Evolutionary conservation across 1,140 invertebrate species (phyloP), one percentile per base, ranked within the genome.

Genomic region (Agraylea sexmaculata): DNA sequence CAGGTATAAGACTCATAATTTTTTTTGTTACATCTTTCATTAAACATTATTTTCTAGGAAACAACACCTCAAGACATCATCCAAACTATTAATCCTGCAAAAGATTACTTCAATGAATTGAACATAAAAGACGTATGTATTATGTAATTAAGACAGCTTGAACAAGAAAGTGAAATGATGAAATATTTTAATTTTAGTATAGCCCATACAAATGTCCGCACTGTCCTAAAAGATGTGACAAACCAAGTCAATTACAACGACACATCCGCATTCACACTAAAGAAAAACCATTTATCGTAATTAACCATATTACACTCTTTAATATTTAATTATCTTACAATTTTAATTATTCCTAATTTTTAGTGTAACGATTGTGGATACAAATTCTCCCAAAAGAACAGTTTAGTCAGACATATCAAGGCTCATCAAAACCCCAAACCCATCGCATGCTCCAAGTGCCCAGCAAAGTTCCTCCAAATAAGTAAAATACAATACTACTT

Each of bases 241-340:
- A 42, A 15, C 40, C 40, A 2, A 42, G 40, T 16, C 32, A 36
- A 30, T 18, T 42, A 18, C 21, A 16, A 13, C 5, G 33, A 21
- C 40, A 42, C 33, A 15, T 28, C 16, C 40, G 32, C 18, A 19
- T 42, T 10, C 40, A 42, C 21, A 23, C 40, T n/a, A 34, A 34
- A 6, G 40, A 42, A 20, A 42, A 42, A 19, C 40, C 40, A 19
- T 42, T 28, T 28, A 29, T 35, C 20, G 40, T 42, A 36, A 41
- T 10, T 20, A n/a, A 23, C 16, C 4, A 28, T 40, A 17, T 30
- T 13, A n/a, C 22, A 31, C 4, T 12, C 8, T 13, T 19, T 19
- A 8, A 12, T 31, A 31, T 8, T 7, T 12, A 31, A 31, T 12
- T 15, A 31, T 12, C 6, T 12, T 16, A 7, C 30, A 31, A 13